Conservation (phyloP, 2,113 vertebrate species). For the Xiphophorus hellerii region DNA sequence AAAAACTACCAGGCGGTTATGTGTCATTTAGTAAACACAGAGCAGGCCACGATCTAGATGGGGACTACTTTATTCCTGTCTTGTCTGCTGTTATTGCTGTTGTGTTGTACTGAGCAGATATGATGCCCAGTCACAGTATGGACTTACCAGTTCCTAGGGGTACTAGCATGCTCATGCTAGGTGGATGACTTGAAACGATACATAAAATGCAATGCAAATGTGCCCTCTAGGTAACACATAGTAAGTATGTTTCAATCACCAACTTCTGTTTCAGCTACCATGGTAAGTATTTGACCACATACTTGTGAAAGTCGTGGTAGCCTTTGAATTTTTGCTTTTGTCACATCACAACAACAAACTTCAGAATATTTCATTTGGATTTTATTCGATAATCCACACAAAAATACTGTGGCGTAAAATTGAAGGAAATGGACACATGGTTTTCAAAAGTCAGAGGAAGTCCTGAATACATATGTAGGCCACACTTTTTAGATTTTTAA, state of each 20-base stretch:
- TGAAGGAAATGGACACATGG: no score
- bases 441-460: background rate
- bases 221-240: slow-evolving; percentile 44
- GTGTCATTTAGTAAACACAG: slow-evolving; percentile 31
- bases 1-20: slow-evolving; percentile 75
- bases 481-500: no score
- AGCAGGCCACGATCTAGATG: slow-evolving; percentile 72
- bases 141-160: slow-evolving; percentile 88
- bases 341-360: background rate
- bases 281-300: slow-evolving; percentile 74
- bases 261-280: slow-evolving; percentile 61
- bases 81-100: slow-evolving; percentile 87
- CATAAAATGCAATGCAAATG: slow-evolving; percentile 38
- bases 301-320: background rate
- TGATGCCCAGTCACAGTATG: slow-evolving; percentile 86
- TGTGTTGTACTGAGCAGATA: slow-evolving; percentile 81
- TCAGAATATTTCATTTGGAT: background rate
- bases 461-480: background rate
- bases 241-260: slow-evolving; percentile 74
- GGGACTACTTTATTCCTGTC: slow-evolving; percentile 76
- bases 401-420: no score
- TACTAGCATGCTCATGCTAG: slow-evolving; percentile 81
- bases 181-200: slow-evolving; percentile 44
- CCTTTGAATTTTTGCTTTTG: background rate
- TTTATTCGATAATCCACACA: background rate